Conservation (phyloP, 2,888 invertebrate species). For the Frankliniella fusca region DNA sequence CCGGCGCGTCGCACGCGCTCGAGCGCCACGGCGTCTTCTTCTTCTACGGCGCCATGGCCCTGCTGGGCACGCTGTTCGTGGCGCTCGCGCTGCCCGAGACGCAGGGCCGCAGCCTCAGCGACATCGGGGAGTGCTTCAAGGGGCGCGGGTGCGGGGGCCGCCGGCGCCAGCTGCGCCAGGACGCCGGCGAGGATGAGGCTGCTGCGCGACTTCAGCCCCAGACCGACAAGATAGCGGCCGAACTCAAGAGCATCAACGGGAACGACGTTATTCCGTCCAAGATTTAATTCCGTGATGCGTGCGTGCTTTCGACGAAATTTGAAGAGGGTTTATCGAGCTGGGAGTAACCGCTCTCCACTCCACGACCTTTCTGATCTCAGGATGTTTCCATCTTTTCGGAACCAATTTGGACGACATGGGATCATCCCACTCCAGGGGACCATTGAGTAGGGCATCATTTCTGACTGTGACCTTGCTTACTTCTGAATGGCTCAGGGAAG, state of each 20-base stretch:
- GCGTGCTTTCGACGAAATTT: background rate
- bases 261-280: background rate
- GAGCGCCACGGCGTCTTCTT: conserved; percentile 47
- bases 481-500: no score
- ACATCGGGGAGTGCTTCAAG: conserved; percentile 51
- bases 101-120: conserved; percentile 51
- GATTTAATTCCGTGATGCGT: background rate
- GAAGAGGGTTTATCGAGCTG: background rate
- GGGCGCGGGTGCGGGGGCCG: conserved; percentile 37
- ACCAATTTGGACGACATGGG: no score
- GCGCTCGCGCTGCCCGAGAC: conserved; percentile 52
- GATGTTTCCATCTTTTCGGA: no score
- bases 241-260: background rate
- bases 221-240: background rate
- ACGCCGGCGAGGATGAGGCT: background rate
- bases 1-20: conserved; percentile 40
- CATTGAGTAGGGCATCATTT: no score
- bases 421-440: no score
- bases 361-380: no score
- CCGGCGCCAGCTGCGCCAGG: background rate
- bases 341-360: no score
- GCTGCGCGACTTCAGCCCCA: background rate
- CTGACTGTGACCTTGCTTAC: no score
- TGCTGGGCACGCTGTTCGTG: conserved; percentile 52
- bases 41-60: conserved; percentile 50